A percentile compares a stretch with the other conserved stretches of the same genome.
Conservation (phyloP, 2,113 vertebrate species). For the Climacteris rufus region DNA sequence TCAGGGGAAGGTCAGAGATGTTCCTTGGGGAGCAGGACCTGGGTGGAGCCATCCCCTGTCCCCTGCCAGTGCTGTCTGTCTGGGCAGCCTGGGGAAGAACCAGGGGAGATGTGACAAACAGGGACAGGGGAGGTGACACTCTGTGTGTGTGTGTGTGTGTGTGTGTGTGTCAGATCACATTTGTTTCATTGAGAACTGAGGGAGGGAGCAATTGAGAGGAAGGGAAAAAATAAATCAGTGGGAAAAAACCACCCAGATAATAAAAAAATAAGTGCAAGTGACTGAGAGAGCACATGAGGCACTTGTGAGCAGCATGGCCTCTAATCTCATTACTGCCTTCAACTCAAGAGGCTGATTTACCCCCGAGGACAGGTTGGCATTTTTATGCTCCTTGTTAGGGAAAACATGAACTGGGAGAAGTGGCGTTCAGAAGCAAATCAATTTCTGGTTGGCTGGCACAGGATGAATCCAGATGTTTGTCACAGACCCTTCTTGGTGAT, state of each 20-base stretch:
- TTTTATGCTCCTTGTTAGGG: conserved; percentile 69
- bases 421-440: conserved; percentile 67
- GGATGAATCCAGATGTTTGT: conserved; percentile 8
- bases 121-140: background rate
- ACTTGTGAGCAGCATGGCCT: background rate
- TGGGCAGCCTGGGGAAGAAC: background rate
- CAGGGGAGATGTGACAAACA: background rate
- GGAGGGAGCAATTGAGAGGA: background rate
- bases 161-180: background rate
- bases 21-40: rapidly evolving
- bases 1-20: background rate
- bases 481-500: background rate
- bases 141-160: background rate
- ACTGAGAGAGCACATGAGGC: background rate
- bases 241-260: background rate
- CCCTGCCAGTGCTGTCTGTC: background rate
- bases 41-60: background rate
- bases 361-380: conserved; percentile 73
- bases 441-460: conserved; percentile 38
- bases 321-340: conserved; percentile 42
- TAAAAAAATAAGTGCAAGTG: background rate
- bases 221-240: background rate
- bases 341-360: conserved; percentile 54
- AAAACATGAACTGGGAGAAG: conserved; percentile 60
- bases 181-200: background rate